phyloP scores from a whole-genome alignment of 2,888 invertebrate species.

The Dicyrtoma fusca region DNA sequence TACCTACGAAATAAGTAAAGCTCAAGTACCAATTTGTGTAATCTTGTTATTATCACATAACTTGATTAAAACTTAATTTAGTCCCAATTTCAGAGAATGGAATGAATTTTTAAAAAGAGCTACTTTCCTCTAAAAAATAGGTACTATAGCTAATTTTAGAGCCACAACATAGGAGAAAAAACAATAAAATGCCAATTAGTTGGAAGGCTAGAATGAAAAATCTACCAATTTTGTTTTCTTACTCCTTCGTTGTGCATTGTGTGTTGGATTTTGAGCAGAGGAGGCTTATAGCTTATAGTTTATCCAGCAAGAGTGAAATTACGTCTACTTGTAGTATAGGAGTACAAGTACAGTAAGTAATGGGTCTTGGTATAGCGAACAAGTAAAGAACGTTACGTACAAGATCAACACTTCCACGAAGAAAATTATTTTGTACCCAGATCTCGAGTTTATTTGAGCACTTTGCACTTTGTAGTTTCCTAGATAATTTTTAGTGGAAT shows the following conservation, averaged over 20 bases:
- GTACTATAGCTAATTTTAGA: background rate
- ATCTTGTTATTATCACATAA: background rate
- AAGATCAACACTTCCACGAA: too few species aligned
- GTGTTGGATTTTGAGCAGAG: too few species aligned
- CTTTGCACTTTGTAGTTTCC: conserved; percentile 2
- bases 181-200: conserved; percentile 32
- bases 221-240: conserved; percentile 22
- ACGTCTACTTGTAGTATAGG: too few species aligned
- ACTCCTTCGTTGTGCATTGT: too few species aligned
- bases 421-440: too few species aligned
- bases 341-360: too few species aligned
- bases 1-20: background rate
- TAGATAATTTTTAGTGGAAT: conserved; percentile 40
- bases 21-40: background rate
- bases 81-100: background rate
- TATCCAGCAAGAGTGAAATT: too few species aligned
- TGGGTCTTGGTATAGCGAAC: too few species aligned
- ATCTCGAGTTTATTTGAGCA: too few species aligned
- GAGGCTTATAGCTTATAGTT: too few species aligned
- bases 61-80: conserved; percentile 9
- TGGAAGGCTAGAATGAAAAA: conserved; percentile 23
- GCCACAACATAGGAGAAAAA: conserved; percentile 20
- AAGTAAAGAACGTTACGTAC: too few species aligned
- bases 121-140: background rate
- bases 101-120: conserved; percentile 6